Evolutionary conservation across 2,113 vertebrate species (phyloP).

Genomic region (Cettia cetti): DNA sequence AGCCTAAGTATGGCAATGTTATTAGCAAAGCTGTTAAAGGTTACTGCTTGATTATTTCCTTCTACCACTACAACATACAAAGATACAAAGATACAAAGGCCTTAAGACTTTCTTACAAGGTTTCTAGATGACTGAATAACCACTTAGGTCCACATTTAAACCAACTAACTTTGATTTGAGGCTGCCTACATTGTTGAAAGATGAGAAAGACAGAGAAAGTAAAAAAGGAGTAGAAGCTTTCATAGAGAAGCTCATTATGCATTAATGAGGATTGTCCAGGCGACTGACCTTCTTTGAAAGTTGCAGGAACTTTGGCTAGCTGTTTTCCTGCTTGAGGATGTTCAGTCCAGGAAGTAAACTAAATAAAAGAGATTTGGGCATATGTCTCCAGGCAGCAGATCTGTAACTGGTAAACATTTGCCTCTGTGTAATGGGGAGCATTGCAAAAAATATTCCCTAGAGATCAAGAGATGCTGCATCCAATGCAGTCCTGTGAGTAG

Average conservation of each 20-base stretch:
- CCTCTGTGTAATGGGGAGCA: neutral
- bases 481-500: neutral
- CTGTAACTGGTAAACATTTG: neutral
- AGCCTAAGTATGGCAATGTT: neutral
- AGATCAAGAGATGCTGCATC: neutral
- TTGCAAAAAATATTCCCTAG: neutral
- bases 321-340: neutral
- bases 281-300: neutral
- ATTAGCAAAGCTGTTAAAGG: neutral
- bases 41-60: neutral
- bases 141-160: neutral
- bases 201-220: neutral
- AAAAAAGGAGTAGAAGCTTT: neutral
- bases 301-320: neutral
- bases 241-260: neutral
- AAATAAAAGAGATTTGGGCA: neutral
- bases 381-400: neutral
- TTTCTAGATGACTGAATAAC: neutral
- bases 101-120: neutral
- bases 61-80: neutral
- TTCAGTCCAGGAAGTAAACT: neutral
- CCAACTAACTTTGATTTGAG: neutral
- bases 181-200: neutral
- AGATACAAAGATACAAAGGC: neutral
- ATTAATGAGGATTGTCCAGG: neutral